phyloP scores from a whole-genome alignment of 2,888 invertebrate species.

The Serrognathus titanus region DNA sequence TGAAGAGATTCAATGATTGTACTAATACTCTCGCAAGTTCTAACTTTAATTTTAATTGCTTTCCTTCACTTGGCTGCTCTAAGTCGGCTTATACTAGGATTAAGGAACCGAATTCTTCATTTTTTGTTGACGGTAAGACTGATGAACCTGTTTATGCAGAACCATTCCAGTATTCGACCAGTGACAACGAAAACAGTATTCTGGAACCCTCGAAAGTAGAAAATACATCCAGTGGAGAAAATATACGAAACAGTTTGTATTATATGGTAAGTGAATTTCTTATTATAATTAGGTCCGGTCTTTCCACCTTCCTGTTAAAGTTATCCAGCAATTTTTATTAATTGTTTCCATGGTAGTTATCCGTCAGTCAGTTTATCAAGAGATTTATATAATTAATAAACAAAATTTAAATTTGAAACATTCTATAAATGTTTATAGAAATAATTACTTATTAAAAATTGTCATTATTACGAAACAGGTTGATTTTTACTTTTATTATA shows the following conservation, averaged over 20 bases:
- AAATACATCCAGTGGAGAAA: too few species aligned
- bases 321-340: too few species aligned
- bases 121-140: slow-evolving; percentile 35
- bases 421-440: too few species aligned
- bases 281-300: neutral
- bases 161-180: slow-evolving; percentile 48
- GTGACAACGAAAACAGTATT: slow-evolving; percentile 16
- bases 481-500: too few species aligned
- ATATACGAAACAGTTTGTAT: slow-evolving; percentile 44
- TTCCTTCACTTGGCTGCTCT: slow-evolving; percentile 44
- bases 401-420: too few species aligned
- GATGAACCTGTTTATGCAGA: slow-evolving; percentile 59
- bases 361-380: too few species aligned
- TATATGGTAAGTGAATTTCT: slow-evolving; percentile 48
- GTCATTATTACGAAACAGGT: too few species aligned
- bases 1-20: slow-evolving; percentile 13
- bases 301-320: too few species aligned
- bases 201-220: slow-evolving; percentile 14
- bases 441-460: too few species aligned
- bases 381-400: too few species aligned
- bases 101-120: slow-evolving; percentile 40
- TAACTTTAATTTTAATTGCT: slow-evolving; percentile 43
- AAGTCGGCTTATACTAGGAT: slow-evolving; percentile 37
- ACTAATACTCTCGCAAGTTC: slow-evolving; percentile 10
- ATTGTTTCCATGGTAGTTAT: too few species aligned